Conservation (phyloP, 2,113 vertebrate species). For the Gymnogyps californianus region DNA sequence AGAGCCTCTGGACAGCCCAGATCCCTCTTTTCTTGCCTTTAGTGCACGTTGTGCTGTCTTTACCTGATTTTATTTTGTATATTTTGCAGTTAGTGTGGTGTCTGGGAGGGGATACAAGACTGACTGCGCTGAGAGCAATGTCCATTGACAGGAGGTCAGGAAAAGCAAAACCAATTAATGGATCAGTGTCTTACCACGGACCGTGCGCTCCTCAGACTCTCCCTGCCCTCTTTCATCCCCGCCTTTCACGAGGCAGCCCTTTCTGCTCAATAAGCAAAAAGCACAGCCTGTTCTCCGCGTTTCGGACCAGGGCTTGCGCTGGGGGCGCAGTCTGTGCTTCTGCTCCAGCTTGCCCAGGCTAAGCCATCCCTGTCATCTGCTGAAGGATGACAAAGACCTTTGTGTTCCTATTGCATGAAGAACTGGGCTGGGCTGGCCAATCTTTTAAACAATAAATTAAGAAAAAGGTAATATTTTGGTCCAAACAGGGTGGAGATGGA, state of each 20-base stretch:
- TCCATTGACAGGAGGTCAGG: not conserved
- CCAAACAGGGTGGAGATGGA: not conserved
- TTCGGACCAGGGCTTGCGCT: accelerated
- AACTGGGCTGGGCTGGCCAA: not conserved
- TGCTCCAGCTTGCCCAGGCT: not conserved
- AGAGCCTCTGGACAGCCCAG: not conserved
- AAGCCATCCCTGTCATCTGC: not conserved
- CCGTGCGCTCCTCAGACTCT: accelerated
- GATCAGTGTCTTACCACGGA: accelerated
- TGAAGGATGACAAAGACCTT: not conserved
- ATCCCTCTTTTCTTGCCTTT: not conserved
- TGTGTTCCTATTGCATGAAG: not conserved
- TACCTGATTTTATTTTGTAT: not conserved
- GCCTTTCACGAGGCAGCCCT: not conserved
- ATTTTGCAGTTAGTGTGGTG: not conserved
- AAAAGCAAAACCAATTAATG: not conserved
- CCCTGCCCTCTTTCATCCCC: not conserved
- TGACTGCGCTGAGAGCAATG: not conserved
- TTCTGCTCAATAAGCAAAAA: not conserved
- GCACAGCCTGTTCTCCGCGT: not conserved
- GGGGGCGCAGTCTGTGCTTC: not conserved
- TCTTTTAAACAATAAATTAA: not conserved
- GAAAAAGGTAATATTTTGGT: not conserved
- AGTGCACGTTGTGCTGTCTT: not conserved
- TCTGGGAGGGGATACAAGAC: not conserved